A percentile compares a stretch with the other conserved stretches of the same genome.
Evolutionary conservation across 2,113 vertebrate species (phyloP).

Genomic region (Hoplias malabaricus): DNA sequence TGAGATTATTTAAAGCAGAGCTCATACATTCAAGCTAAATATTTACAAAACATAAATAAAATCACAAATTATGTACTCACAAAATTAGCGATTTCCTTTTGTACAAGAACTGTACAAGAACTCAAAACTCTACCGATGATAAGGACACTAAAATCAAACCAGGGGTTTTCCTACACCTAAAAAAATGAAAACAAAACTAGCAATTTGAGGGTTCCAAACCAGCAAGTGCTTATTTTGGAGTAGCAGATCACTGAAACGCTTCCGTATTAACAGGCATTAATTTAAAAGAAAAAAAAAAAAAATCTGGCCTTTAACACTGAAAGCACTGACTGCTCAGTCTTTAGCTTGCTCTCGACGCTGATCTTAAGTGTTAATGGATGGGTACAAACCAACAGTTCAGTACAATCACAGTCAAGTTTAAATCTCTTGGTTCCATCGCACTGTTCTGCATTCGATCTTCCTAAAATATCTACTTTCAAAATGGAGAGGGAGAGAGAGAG

Average conservation of each 20-base stretch:
- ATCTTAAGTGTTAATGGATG: conserved; percentile 48
- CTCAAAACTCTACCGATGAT: conserved; percentile 46
- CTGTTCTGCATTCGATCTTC: background rate
- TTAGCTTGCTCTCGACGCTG: conserved; percentile 63
- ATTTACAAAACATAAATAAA: conserved; percentile 77
- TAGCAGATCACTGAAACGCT: conserved; percentile 59
- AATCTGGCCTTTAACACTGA: background rate
- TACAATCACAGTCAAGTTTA: conserved; percentile 5
- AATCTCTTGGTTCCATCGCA: conserved; percentile 14
- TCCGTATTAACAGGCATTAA: conserved; percentile 52
- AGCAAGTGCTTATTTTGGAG: conserved; percentile 68
- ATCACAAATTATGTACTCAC: conserved; percentile 64
- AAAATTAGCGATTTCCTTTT: conserved; percentile 53
- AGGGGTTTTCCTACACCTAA: conserved; percentile 49
- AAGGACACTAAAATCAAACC: conserved; percentile 49
- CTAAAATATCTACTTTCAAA: background rate
- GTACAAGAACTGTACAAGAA: conserved; percentile 58
- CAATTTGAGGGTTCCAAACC: conserved; percentile 58
- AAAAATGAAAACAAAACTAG: no score
- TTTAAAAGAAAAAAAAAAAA: conserved; percentile 28
- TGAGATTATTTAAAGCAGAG: conserved; percentile 49
- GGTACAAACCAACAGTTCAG: conserved; percentile 45
- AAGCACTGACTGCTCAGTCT: conserved; percentile 12
- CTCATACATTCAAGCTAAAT: conserved; percentile 71
- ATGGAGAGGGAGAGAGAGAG: no score